phyloP scores from a whole-genome alignment of 1,140 invertebrate genomes.

The Varroa destructor region DNA sequence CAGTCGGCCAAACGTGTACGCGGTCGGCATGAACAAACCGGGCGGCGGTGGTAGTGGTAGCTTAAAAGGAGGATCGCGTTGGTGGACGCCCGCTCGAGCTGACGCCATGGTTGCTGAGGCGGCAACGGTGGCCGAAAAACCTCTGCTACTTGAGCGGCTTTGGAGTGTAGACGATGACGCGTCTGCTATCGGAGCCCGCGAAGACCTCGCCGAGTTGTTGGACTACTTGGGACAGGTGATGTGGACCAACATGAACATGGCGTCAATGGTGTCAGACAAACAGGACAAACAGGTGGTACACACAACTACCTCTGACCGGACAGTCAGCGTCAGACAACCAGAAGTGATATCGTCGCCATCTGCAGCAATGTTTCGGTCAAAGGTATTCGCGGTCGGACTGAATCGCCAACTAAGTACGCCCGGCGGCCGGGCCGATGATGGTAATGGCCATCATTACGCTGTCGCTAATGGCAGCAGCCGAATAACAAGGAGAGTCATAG shows the following conservation, averaged over 20 bases:
- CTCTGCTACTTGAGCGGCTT: not conserved
- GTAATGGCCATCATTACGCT: not conserved
- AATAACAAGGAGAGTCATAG: not conserved
- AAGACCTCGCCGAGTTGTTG: constrained; percentile 25
- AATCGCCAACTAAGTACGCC: not conserved
- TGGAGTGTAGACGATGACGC: constrained; percentile 3
- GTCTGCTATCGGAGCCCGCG: not conserved
- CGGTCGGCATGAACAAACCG: constrained; percentile 25
- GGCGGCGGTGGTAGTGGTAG: not conserved
- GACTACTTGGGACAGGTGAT: constrained; percentile 22
- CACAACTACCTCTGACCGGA: no score
- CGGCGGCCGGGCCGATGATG: not conserved
- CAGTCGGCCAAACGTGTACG: constrained; percentile 10
- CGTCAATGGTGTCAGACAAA: not conserved
- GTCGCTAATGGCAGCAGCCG: not conserved
- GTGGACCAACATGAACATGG: constrained; percentile 17
- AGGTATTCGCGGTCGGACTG: no score
- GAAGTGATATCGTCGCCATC: no score
- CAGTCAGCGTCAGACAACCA: no score
- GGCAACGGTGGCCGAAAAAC: not conserved
- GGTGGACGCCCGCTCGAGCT: no score
- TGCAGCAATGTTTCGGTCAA: no score
- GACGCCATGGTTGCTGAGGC: not conserved
- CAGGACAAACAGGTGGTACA: not conserved
- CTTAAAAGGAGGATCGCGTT: constrained; percentile 5